phyloP scores from a whole-genome alignment of 2,113 vertebrate genomes.

The Dissostichus mawsoni region DNA sequence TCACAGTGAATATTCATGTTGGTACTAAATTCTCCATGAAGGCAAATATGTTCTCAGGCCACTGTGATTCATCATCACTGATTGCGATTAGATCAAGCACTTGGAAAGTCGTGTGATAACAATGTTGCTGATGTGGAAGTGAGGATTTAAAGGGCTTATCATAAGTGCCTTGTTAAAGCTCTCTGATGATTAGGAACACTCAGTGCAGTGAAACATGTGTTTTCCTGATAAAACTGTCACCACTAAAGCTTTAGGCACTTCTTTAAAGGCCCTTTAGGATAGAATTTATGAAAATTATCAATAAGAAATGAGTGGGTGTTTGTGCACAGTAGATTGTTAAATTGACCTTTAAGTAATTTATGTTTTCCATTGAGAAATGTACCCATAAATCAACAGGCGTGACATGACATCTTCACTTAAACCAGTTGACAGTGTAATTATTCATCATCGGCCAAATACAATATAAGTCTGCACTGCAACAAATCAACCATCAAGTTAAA shows the following conservation, averaged over 20 bases:
- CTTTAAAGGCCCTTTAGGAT: conserved; percentile 14
- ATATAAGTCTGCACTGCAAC: conserved; percentile 30
- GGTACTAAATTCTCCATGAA: conserved; percentile 54
- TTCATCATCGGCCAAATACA: conserved; percentile 20
- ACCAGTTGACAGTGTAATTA: conserved; percentile 28
- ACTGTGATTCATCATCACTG: conserved; percentile 50
- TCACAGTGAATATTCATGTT: conserved; percentile 24
- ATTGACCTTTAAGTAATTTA: background rate
- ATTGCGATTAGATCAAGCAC: conserved; percentile 47
- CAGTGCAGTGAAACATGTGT: background rate
- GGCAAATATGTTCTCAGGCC: conserved; percentile 42
- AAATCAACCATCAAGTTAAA: conserved; percentile 66
- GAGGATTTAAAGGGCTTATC: conserved; percentile 27
- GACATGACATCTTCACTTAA: conserved; percentile 22
- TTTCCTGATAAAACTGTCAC: conserved; percentile 26
- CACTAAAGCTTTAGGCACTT: conserved; percentile 10
- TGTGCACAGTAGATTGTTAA: background rate
- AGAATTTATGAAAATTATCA: background rate
- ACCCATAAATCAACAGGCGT: conserved; percentile 32
- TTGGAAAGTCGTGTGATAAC: conserved; percentile 26
- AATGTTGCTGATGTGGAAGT: conserved; percentile 12
- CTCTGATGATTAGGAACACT: background rate
- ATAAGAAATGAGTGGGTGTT: conserved; percentile 4
- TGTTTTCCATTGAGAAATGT: conserved; percentile 8
- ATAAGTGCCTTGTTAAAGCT: conserved; percentile 8